Evolutionary conservation across 2,888 invertebrate genomes (phyloP), one percentile per base, ranked within the genome.

Genomic region (Calliopum simillimum): DNA sequence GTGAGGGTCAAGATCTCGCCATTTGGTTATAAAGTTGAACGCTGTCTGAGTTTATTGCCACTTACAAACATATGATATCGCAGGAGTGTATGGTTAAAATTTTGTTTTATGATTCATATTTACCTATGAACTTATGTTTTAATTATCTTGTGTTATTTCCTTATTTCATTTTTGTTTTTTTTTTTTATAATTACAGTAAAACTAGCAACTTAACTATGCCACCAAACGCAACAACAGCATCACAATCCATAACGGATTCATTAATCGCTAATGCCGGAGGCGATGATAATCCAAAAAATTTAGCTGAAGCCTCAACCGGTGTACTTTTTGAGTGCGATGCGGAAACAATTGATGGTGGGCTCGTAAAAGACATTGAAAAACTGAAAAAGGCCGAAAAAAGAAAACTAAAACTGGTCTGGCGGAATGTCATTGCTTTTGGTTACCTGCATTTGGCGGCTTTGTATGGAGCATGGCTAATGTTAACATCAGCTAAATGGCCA

Each of bases 341-440:
- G 3, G 91, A 91, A 78, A 90, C 90, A n/a, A 76, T 87, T 11
- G 91, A 90, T 79, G 87, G 90, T 16, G 90, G 90, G 0, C 82
- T 90, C 8, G 88, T 84, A 55, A 89, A 89, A 81, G 89, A 90
- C 74, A 88, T 90, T 14, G 87, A 87, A 0, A 84, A 85, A 12
- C 80, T 89, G 65, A 90, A 90, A 73, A 80, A 82, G 69, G 90
- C 91, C 1, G 90, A 91, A 70, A 87, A 87, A 71, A 86, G 88
- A 55, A 89, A 90, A 71, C 81, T 88, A 47, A 87, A 89, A 81
- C 84, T 93, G 59, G 95, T 96, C 8, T 96, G 95, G 95, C 89
- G 93, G 76, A 96, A 95, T 82, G 93, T 96, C 62, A 85, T 92
- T n/a, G 88, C 93, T 1, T 95, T 96, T 81, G 87, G 88, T 11